Base-by-base conservation (phyloP, 35 echinoderm and acorn worm species). In the Heliocidaris tuberculata region DNA sequence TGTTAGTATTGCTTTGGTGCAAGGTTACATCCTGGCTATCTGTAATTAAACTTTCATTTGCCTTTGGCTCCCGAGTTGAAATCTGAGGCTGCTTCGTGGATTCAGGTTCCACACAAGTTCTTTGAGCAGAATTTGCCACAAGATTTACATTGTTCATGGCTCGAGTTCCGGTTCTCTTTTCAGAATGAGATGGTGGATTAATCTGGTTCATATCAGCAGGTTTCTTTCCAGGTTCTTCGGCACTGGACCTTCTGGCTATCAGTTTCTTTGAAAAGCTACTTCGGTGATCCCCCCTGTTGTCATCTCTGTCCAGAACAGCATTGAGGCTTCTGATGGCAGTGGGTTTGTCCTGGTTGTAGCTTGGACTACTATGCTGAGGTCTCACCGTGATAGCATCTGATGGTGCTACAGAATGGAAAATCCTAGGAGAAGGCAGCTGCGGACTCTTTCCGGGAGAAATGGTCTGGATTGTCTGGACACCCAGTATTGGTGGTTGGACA, bases 351-450 rank as follows among this genome's bases (percentile, higher is more conserved):
- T 49, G 48, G n/a, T 30, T 93, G 13, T 52, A 30, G 91, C 91
- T 31, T 7, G 91, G 91, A 49, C 47, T 93, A 48, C 91, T 52
- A 88, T 95, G 94, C 94, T 95, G 94, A 35, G 94, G 94, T 85
- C 94, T 92, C 31, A 95, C 94, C n/a, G 94, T 91, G 10, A 95
- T 61, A 52, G 94, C 94, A 60, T 95, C 94, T 21, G 31, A 65
- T 49, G 94, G 94, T 65, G 94, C 94, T 21, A 48, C 94, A 91
- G 88, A 88, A 50, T 95, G 94, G 78, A 95, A 95, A 70, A 92
- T 95, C 50, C 94, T 91, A 30, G 94, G 94, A 13, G 94, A 95
- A 2, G 94, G 94, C 30, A 95, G 88, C 31, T 91, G 94, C 7
- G 94, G 94, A 95, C 90, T 95, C 94, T 85, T 95, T 47, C 88